phyloP scores from a whole-genome alignment of 2,888 invertebrate genomes.

The Drosophila pegasa region DNA sequence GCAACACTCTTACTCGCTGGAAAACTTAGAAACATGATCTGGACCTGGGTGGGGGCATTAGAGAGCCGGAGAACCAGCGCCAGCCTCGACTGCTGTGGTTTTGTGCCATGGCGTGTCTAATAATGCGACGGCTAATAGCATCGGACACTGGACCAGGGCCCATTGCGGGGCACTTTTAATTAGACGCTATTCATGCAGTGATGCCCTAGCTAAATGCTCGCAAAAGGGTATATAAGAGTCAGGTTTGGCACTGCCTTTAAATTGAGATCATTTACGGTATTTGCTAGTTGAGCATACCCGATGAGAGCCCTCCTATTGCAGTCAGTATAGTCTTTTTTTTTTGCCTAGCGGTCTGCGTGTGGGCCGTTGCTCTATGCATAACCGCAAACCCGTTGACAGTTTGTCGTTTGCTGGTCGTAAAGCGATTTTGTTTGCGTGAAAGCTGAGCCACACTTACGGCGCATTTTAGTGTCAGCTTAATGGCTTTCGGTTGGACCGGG shows the following conservation, averaged over 20 bases:
- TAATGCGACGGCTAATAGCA: constrained; percentile 80
- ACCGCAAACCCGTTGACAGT: constrained; percentile 83
- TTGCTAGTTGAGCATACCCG: neutral
- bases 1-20: constrained; percentile 61
- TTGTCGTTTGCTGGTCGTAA: constrained; percentile 71
- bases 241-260: too few relatives aligned
- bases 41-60: constrained; percentile 46
- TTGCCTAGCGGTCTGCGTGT: constrained; percentile 70
- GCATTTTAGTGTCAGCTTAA: constrained; percentile 80
- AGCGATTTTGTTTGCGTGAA: constrained; percentile 81
- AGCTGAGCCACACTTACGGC: constrained; percentile 80
- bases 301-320: neutral
- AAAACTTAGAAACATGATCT: constrained; percentile 67
- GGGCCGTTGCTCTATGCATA: constrained; percentile 58
- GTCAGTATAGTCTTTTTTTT: neutral
- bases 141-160: constrained; percentile 63
- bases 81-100: constrained; percentile 54
- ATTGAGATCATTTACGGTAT: too few relatives aligned
- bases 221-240: neutral
- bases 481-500: constrained; percentile 60
- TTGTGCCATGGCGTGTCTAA: constrained; percentile 74
- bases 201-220: neutral
- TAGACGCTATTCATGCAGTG: constrained; percentile 54
- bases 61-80: constrained; percentile 27
- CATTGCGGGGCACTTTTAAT: constrained; percentile 69